phyloP scores from a whole-genome alignment of 2,113 vertebrate species.

The Ptychochromis oligacanthus region DNA sequence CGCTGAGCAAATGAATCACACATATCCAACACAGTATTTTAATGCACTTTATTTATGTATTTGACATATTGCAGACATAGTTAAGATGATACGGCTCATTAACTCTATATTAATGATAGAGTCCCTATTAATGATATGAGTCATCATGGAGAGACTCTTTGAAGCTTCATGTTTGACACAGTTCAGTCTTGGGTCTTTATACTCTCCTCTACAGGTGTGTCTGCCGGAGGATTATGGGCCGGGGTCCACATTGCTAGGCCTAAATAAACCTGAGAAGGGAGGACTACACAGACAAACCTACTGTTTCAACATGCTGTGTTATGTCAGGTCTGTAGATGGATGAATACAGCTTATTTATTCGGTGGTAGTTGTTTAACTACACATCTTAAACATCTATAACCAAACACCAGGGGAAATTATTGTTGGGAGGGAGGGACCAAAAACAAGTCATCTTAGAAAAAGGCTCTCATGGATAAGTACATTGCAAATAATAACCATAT shows the following conservation, averaged over 20 bases:
- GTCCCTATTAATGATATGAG: too few species aligned
- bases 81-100: too few species aligned
- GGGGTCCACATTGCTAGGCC: background rate
- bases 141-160: background rate
- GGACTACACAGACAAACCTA: background rate
- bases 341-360: background rate
- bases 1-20: background rate
- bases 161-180: background rate
- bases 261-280: background rate
- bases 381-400: background rate
- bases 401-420: background rate
- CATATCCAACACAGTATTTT: background rate
- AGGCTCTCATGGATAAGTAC: background rate
- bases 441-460: background rate
- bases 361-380: background rate
- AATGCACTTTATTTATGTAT: background rate
- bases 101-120: too few species aligned
- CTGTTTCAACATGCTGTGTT: background rate
- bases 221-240: conserved; percentile 3
- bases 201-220: conserved; percentile 11
- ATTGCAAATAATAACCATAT: background rate
- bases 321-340: background rate
- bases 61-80: background rate
- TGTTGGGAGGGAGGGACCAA: background rate
- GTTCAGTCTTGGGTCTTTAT: background rate